Percentiles rank a stretch among this genome's conserved stretches.
These are phyloP conservation scores for Labeo catla DNA, from an alignment of 2,113 vertebrate species.

Conservation along the genomic window DNA sequence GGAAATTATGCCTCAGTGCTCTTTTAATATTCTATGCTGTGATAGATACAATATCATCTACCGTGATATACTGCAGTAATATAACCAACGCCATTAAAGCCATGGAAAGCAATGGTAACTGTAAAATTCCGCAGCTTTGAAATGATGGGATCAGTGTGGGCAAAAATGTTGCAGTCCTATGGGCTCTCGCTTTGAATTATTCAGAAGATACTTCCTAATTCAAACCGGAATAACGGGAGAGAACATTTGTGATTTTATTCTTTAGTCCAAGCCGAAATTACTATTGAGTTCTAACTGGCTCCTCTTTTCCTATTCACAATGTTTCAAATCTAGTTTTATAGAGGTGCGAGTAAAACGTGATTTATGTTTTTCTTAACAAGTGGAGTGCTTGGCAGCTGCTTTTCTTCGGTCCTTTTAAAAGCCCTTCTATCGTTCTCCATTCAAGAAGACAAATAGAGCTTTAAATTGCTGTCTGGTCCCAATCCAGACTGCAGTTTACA, in stretches of 20 bases:
- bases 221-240: constrained; percentile 21
- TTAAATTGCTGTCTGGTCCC: constrained; percentile 54
- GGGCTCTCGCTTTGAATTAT: constrained; percentile 49
- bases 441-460: constrained; percentile 54
- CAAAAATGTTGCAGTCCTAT: constrained; percentile 35
- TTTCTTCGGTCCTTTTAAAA: constrained; percentile 46
- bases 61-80: constrained; percentile 57
- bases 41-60: constrained; percentile 47
- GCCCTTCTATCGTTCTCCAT: constrained; percentile 25
- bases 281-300: constrained; percentile 8
- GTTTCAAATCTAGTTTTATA: constrained; percentile 47
- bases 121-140: constrained; percentile 47
- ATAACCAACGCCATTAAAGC: constrained; percentile 50
- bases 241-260: constrained; percentile 40
- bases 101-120: constrained; percentile 29
- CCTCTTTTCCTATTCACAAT: constrained; percentile 14
- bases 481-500: constrained; percentile 41
- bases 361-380: constrained; percentile 50
- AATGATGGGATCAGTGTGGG: constrained; percentile 40
- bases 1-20: constrained; percentile 40
- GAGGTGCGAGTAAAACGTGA: constrained; percentile 50
- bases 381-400: constrained; percentile 46
- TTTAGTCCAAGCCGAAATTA: neutral
- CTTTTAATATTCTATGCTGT: constrained; percentile 54
- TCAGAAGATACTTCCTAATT: constrained; percentile 41